A percentile compares a stretch with the other conserved stretches of the same genome.
phyloP scores from a whole-genome alignment of 1,140 invertebrate species.

The Drosophila carrolli region DNA sequence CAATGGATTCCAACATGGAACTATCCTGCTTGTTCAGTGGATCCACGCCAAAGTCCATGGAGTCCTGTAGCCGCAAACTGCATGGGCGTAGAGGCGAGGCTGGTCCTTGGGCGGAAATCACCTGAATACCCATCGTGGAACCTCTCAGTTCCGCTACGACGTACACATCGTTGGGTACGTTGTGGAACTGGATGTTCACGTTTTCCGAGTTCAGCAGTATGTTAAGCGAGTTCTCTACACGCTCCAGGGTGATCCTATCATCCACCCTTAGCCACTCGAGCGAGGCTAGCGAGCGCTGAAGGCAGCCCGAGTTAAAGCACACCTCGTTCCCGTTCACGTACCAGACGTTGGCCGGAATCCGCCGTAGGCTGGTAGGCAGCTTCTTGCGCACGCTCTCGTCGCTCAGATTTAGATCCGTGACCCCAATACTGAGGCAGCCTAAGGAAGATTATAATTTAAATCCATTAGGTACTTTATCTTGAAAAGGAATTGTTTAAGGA shows the following conservation, averaged over 20 bases:
- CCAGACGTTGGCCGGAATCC: slow-evolving; percentile 81
- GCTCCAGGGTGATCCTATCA: slow-evolving; percentile 89
- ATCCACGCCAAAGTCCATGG: slow-evolving; percentile 87
- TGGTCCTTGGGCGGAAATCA: slow-evolving; percentile 85
- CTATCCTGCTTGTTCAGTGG: slow-evolving; percentile 86
- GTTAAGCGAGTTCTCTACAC: slow-evolving; percentile 87
- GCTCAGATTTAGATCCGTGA: slow-evolving; percentile 80
- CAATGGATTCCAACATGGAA: slow-evolving; percentile 83
- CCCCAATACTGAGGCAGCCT: slow-evolving; percentile 79
- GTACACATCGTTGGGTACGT: slow-evolving; percentile 88
- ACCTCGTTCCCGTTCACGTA: slow-evolving; percentile 88
- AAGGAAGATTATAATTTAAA: not conserved
- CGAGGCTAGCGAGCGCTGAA: slow-evolving; percentile 89
- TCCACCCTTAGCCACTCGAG: slow-evolving; percentile 92
- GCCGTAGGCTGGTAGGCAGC: slow-evolving; percentile 73
- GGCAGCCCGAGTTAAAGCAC: slow-evolving; percentile 86
- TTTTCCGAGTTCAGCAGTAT: slow-evolving; percentile 93
- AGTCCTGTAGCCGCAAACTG: slow-evolving; percentile 87
- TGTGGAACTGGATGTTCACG: slow-evolving; percentile 91
- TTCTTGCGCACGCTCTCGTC: slow-evolving; percentile 82
- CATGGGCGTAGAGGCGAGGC: slow-evolving; percentile 86
- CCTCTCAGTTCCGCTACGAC: slow-evolving; percentile 88
- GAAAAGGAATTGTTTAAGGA: not conserved
- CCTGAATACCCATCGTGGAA: slow-evolving; percentile 87
- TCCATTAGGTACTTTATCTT: not conserved